These are phyloP conservation scores for Amiota communis DNA, from an alignment of 2,888 invertebrate genomes.

Conservation along the genomic window DNA sequence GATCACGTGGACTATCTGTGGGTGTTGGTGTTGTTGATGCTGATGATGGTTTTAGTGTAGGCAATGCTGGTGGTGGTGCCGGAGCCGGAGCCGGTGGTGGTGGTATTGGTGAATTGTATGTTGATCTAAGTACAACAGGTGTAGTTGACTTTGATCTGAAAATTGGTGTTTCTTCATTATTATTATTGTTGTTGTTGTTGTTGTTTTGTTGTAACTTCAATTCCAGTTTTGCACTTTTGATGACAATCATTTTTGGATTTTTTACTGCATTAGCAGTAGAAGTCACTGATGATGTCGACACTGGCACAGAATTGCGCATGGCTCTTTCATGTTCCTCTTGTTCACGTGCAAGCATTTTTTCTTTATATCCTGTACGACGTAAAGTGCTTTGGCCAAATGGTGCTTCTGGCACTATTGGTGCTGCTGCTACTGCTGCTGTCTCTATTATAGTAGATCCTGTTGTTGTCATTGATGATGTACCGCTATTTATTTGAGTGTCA, in stretches of 20 bases:
- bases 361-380: constrained; percentile 74
- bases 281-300: background rate
- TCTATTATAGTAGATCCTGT: constrained; percentile 23
- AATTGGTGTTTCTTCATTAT: background rate
- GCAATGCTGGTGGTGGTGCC: constrained; percentile 71
- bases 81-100: constrained; percentile 53
- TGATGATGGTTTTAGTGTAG: constrained; percentile 45
- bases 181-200: constrained; percentile 31
- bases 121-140: constrained; percentile 28
- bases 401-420: constrained; percentile 55
- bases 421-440: constrained; percentile 23
- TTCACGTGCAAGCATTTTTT: constrained; percentile 69
- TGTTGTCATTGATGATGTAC: constrained; percentile 32
- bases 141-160: constrained; percentile 18
- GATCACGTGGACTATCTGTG: constrained; percentile 77
- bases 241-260: constrained; percentile 24
- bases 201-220: constrained; percentile 50
- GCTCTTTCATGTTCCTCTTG: constrained; percentile 50
- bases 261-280: constrained; percentile 28
- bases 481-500: background rate
- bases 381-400: constrained; percentile 74
- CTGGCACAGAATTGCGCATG: constrained; percentile 36
- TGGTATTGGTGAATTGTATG: constrained; percentile 34
- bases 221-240: constrained; percentile 60
- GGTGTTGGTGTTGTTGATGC: constrained; percentile 34